Conservation (phyloP, 2,888 invertebrate species). For the Drosophila emarginata region DNA sequence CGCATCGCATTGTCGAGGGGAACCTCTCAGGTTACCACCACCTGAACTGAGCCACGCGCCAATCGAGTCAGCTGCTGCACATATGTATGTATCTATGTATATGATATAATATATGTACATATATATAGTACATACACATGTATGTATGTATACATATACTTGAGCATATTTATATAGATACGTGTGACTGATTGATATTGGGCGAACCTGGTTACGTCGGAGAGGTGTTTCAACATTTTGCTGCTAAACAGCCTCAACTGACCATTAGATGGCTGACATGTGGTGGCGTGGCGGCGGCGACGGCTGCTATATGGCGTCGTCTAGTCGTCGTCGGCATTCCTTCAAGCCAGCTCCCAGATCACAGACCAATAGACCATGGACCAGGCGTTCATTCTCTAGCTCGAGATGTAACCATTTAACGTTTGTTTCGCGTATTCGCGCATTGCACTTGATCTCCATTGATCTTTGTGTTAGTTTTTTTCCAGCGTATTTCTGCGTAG, state of each 20-base stretch:
- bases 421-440: slow-evolving; percentile 45
- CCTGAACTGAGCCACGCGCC: slow-evolving; percentile 42
- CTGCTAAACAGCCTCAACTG: slow-evolving; percentile 50
- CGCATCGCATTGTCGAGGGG: slow-evolving; percentile 32
- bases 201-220: slow-evolving; percentile 49
- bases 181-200: slow-evolving; percentile 68
- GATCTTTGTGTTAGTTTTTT: slow-evolving; percentile 68
- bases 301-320: slow-evolving; percentile 61
- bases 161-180: slow-evolving; percentile 3
- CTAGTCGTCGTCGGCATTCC: slow-evolving; percentile 67
- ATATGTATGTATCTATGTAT: no score
- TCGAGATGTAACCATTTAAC: slow-evolving; percentile 71
- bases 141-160: slow-evolving; percentile 8
- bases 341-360: slow-evolving; percentile 34
- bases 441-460: slow-evolving; percentile 74
- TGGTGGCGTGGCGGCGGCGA: slow-evolving; percentile 35
- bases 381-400: slow-evolving; percentile 41
- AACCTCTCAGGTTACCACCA: slow-evolving; percentile 57
- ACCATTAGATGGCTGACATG: slow-evolving; percentile 39
- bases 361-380: neutral
- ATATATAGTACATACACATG: neutral
- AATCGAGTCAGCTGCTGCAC: slow-evolving; percentile 21
- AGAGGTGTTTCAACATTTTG: slow-evolving; percentile 3
- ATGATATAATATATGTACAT: neutral
- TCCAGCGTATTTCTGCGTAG: slow-evolving; percentile 41